Base-by-base conservation (phyloP, 2,888 invertebrate genomes). In the Agrypnus murinus region DNA sequence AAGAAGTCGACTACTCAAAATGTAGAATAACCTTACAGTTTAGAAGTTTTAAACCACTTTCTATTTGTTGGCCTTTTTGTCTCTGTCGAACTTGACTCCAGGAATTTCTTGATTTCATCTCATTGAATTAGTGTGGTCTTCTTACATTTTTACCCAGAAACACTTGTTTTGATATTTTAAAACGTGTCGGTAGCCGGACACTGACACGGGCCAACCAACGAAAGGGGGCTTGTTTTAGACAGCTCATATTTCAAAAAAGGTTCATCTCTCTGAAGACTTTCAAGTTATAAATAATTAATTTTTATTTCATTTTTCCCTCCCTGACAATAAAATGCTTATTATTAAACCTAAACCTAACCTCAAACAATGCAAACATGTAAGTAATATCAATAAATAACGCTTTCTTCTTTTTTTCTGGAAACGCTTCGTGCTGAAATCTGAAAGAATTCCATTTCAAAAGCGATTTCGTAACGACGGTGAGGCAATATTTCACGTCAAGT, bases 101-200 rank as follows among this genome's bases (percentile, higher is more conserved):
- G 59, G 66, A 66, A 66, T 66, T 66, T 62, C 59, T 55, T 45
- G 62, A 67, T 67, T 62, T 55, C 62, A 67, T 67, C 67, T 67
- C 9, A n/a, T n/a, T n/a, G 25, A 60, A 67, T 59, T 60, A 38
- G 45, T 66, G 66, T 59, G 60, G 66, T 60, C 59, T 58, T 53
- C 50, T 46, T 40, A 58, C 65, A 65, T 65, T 58, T 65, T 65
- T 57, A 65, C 55, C 32, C 58, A 46, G 36, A 65, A 65, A 65
- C 65, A 58, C 65, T 65, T 59, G 66, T 59, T 59, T 40, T 43
- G 59, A 46, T 59, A 48, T 38, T 50, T 65, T 50, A 50, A 50
- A 58, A 59, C 31, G 12, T 66, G 66, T 66, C 34, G n/a, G n/a
- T n/a, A n/a, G n/a, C n/a, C n/a, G 34, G 46, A 50, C 19, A 50